Conservation (phyloP, 2,797 vertebrate genomes). For the Nyctibius grandis region DNA sequence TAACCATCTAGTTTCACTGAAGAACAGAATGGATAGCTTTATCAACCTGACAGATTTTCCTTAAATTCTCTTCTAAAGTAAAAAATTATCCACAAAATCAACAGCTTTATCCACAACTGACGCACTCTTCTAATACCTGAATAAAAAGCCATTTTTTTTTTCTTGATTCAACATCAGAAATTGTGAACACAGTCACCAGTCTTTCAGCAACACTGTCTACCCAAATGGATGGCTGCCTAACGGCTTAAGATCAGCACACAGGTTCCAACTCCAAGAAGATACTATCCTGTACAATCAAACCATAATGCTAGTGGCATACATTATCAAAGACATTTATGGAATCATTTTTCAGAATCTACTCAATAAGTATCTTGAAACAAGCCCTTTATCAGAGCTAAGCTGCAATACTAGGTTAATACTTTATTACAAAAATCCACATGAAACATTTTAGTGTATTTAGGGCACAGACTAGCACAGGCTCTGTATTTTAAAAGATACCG, state of each 20-base stretch:
- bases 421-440: background rate
- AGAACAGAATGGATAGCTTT: background rate
- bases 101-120: background rate
- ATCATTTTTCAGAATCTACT: background rate
- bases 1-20: background rate
- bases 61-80: background rate
- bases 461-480: background rate
- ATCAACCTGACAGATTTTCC: background rate
- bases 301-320: fast-evolving
- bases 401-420: background rate
- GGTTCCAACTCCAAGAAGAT: no score
- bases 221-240: background rate
- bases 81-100: background rate
- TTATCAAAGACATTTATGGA: background rate
- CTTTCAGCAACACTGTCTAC: background rate
- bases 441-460: background rate
- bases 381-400: background rate
- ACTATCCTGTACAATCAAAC: background rate
- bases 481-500: background rate
- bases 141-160: background rate
- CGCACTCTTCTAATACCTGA: background rate
- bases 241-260: background rate
- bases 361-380: background rate
- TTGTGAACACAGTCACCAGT: background rate
- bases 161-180: background rate